Evolutionary conservation across 92 coral and sea anemone species (phyloP).

Genomic region (Pocillopora meandrina): DNA sequence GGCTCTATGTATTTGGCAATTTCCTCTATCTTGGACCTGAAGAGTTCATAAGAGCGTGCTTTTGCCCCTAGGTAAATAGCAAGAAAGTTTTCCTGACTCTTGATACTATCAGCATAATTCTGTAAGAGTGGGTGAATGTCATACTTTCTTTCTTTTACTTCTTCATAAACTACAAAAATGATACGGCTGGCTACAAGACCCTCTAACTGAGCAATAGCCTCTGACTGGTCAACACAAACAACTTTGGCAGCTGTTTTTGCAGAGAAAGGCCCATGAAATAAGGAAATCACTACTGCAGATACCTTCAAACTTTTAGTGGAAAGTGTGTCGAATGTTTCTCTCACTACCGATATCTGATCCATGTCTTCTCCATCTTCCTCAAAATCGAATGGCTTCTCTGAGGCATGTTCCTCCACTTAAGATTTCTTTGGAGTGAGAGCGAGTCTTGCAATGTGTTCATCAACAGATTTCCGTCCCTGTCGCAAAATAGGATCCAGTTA

Average conservation of each 20-base stretch:
- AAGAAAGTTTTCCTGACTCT: neutral
- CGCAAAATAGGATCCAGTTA: slow-evolving; percentile 5
- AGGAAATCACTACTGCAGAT: slow-evolving; percentile 58
- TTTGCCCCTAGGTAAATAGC: slow-evolving; percentile 32
- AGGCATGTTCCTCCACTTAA: slow-evolving; percentile 1
- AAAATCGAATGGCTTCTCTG: slow-evolving; percentile 25
- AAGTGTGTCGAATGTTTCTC: slow-evolving; percentile 46
- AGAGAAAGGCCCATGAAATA: slow-evolving; percentile 51
- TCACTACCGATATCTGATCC: slow-evolving; percentile 11
- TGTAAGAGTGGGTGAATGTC: slow-evolving; percentile 51
- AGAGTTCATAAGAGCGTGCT: slow-evolving; percentile 5
- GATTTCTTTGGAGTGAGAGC: neutral
- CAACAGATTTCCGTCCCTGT: neutral
- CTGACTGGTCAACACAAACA: slow-evolving; percentile 17
- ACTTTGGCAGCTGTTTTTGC: slow-evolving; percentile 51
- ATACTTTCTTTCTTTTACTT: slow-evolving; percentile 45
- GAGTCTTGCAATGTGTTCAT: neutral
- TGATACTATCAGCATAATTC: no score
- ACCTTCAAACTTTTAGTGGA: slow-evolving; percentile 44
- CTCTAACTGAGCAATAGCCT: slow-evolving; percentile 19
- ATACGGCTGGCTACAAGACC: slow-evolving; percentile 5
- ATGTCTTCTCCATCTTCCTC: slow-evolving; percentile 10
- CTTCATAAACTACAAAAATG: slow-evolving; percentile 25
- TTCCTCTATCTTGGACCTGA: slow-evolving; percentile 40
- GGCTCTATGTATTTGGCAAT: slow-evolving; percentile 45